Base-by-base conservation (phyloP, 2,888 invertebrate species). In the Drosophila dives region DNA sequence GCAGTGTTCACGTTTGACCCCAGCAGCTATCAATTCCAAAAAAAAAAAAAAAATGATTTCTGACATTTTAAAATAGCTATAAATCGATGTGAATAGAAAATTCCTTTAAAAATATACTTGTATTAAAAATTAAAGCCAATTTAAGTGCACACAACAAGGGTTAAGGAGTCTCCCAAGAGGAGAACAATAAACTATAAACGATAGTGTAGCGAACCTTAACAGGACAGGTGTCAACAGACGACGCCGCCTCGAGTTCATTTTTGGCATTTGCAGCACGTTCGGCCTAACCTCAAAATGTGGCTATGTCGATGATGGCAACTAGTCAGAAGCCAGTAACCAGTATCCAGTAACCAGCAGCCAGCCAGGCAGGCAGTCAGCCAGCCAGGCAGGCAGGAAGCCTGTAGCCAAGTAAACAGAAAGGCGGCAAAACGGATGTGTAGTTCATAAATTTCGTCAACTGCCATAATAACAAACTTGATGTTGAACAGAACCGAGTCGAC, bases 371-470 rank as follows among this genome's bases (percentile, higher is more conserved):
- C 45, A 45, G 45, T 7, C 45, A 45, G 15, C 4, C 45, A 80
- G 36, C 11, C 26, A 38, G 40, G 11, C 53, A 61, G 23, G 2
- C 74, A 86, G 87, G 90, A 88, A 78, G 75, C 87, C 84, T 73
- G 84, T 68, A 83, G 68, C 72, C 78, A 70, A 87, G 77, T 73
- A 84, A 83, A 86, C 85, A 87, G 85, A 63, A 81, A 70, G 70
- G 80, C 83, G 75, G 72, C 84, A 74, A 80, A 90, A 75, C 89
- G 86, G 90, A 87, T 90, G 90, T 87, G 86, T 87, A 90, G 80
- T 89, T 87, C 90, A 90, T 90, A 87, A 87, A 87, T 87, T 90
- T 90, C 83, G 90, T 84, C 77, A 89, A 90, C 83, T 80, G 90
- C 85, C 82, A 86, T 76, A 84, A 90, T 84, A 84, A 77, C 87